phyloP scores from a whole-genome alignment of 1,140 invertebrate genomes.

The Propsilocerus akamusi region DNA sequence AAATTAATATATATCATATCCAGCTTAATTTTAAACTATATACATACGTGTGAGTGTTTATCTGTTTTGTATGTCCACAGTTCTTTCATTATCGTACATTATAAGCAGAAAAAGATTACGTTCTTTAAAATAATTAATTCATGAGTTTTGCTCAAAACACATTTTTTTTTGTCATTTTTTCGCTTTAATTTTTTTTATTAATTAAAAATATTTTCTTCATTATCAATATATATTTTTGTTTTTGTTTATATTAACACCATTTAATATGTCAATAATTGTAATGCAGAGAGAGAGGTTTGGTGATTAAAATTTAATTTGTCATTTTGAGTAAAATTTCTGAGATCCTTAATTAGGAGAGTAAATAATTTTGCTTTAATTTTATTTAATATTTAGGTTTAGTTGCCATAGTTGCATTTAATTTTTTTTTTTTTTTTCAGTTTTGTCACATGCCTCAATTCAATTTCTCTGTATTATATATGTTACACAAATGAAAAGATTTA shows the following conservation, averaged over 20 bases:
- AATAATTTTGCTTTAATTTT: not conserved
- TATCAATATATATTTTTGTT: not conserved
- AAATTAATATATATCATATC: constrained; percentile 4
- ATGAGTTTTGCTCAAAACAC: not conserved
- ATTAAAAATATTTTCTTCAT: not conserved
- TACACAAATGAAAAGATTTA: no score
- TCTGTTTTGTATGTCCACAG: not conserved
- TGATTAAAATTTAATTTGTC: not conserved
- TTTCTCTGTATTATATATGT: no score
- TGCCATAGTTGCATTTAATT: not conserved
- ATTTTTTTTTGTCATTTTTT: not conserved
- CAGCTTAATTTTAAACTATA: not conserved
- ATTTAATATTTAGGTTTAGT: not conserved
- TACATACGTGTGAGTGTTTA: not conserved
- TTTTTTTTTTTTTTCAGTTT: not conserved
- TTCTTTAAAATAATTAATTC: not conserved
- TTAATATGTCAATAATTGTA: not conserved
- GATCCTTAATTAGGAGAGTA: no score
- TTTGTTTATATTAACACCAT: not conserved
- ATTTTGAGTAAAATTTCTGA: not conserved
- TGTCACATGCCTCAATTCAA: no score
- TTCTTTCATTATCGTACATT: not conserved
- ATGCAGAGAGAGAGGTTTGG: no score
- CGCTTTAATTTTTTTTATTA: not conserved
- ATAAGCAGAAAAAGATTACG: not conserved